Evolutionary conservation across 2,797 vertebrate genomes (phyloP).

Genomic region (Dicrostonyx torquatus): DNA sequence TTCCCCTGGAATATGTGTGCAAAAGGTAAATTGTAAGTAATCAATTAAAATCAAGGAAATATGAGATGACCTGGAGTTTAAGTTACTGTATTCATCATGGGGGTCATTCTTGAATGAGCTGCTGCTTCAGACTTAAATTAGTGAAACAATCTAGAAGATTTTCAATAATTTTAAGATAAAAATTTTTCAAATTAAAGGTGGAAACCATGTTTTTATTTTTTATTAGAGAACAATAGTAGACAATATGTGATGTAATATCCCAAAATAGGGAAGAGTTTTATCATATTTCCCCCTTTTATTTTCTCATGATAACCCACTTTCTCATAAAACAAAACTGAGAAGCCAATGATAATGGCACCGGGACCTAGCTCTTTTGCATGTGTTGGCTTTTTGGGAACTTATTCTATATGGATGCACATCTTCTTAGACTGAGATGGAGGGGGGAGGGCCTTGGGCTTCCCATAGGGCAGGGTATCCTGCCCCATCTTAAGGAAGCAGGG

Average conservation of each 20-base stretch:
- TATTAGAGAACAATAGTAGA: neutral
- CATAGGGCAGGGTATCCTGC: too few relatives aligned
- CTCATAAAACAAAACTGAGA: neutral
- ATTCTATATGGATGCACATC: too few relatives aligned
- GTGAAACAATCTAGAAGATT: neutral
- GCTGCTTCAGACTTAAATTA: neutral
- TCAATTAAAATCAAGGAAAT: neutral
- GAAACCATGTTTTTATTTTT: neutral
- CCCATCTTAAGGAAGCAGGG: too few relatives aligned
- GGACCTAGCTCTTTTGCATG: too few relatives aligned
- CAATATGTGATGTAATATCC: neutral
- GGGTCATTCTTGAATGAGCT: neutral
- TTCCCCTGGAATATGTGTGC: neutral
- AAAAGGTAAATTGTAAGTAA: neutral
- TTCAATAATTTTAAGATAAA: slow-evolving; percentile 9
- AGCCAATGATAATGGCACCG: too few relatives aligned
- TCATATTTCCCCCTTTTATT: neutral
- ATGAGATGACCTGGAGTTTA: neutral
- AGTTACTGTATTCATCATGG: neutral
- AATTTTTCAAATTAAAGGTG: neutral
- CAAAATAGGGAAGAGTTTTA: neutral
- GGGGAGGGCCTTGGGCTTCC: too few relatives aligned
- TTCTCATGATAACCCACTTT: neutral
- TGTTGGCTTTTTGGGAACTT: too few relatives aligned
- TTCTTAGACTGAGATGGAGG: too few relatives aligned